Evolutionary conservation across 2,888 invertebrate species (phyloP).

Genomic region (Chironomus riparius): DNA sequence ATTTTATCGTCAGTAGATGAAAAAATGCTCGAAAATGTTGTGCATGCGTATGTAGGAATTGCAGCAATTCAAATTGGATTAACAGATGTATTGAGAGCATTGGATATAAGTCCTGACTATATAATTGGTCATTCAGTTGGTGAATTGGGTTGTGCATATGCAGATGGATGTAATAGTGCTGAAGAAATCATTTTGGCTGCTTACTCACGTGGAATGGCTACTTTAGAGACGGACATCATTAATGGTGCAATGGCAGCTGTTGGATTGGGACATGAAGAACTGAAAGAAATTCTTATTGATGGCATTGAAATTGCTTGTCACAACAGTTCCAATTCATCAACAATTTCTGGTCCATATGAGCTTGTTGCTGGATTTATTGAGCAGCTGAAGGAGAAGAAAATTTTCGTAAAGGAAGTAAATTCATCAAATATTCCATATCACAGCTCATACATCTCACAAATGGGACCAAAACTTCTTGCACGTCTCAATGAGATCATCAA

Average conservation of each 20-base stretch:
- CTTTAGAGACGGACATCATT: conserved; percentile 54
- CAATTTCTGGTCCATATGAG: conserved; percentile 78
- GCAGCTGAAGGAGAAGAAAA: conserved; percentile 55
- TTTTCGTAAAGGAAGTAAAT: conserved; percentile 44
- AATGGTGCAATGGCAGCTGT: conserved; percentile 41
- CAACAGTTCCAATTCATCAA: conserved; percentile 44
- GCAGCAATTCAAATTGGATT: conserved; percentile 50
- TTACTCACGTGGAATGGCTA: conserved; percentile 64
- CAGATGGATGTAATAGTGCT: conserved; percentile 68
- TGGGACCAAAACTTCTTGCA: conserved; percentile 55
- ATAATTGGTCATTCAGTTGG: conserved; percentile 78
- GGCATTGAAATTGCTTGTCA: conserved; percentile 44
- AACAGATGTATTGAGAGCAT: conserved; percentile 47
- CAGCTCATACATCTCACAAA: conserved; percentile 52
- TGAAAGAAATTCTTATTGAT: conserved; percentile 35
- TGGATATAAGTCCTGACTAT: conserved; percentile 55
- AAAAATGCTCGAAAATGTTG: conserved; percentile 48
- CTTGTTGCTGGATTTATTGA: conserved; percentile 57
- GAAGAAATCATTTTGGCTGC: conserved; percentile 41
- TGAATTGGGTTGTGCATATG: conserved; percentile 83
- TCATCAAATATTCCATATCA: neutral
- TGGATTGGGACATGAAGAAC: conserved; percentile 56
- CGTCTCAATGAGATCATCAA: conserved; percentile 54
- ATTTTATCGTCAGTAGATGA: conserved; percentile 46
- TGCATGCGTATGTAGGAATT: conserved; percentile 57